These are phyloP conservation scores for Pollenia amentaria DNA, from an alignment of 2,888 invertebrate genomes.

Conservation along the genomic window DNA sequence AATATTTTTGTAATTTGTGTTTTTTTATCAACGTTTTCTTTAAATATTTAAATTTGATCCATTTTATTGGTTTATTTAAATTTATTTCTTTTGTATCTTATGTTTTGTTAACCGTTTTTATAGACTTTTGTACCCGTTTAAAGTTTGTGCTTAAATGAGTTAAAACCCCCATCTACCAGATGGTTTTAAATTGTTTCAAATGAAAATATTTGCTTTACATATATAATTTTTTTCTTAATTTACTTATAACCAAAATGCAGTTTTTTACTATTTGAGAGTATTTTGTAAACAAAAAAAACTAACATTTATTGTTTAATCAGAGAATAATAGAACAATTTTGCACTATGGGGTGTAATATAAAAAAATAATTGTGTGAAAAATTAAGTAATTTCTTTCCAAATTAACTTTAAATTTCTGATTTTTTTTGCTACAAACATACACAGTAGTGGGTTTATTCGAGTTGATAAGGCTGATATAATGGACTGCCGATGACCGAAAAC, in stretches of 20 bases:
- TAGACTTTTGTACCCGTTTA: background rate
- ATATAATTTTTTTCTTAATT: constrained; percentile 9
- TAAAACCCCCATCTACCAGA: background rate
- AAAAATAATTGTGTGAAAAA: background rate
- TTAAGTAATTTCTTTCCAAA: too few species aligned
- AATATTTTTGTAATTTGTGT: background rate
- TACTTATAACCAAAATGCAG: constrained; percentile 29
- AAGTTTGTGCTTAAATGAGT: constrained; percentile 44
- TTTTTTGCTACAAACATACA: too few species aligned
- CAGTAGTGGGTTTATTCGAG: too few species aligned
- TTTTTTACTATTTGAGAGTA: constrained; percentile 31
- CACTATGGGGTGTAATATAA: background rate
- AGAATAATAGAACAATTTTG: background rate
- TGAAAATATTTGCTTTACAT: background rate
- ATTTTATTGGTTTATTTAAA: constrained; percentile 8
- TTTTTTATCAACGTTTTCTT: background rate
- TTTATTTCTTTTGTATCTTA: constrained; percentile 16
- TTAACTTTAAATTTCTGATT: too few species aligned
- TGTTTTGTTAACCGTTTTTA: constrained; percentile 1
- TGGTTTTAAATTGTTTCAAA: constrained; percentile 57
- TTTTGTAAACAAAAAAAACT: background rate
- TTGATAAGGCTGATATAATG: too few species aligned
- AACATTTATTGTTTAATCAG: constrained; percentile 10
- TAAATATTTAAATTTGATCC: background rate
- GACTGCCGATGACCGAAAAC: too few species aligned